A percentile compares a stretch with the other conserved stretches of the same genome.
These are phyloP conservation scores for Chloroceryle inda DNA, from an alignment of 2,797 vertebrate species.

Conservation along the genomic window DNA sequence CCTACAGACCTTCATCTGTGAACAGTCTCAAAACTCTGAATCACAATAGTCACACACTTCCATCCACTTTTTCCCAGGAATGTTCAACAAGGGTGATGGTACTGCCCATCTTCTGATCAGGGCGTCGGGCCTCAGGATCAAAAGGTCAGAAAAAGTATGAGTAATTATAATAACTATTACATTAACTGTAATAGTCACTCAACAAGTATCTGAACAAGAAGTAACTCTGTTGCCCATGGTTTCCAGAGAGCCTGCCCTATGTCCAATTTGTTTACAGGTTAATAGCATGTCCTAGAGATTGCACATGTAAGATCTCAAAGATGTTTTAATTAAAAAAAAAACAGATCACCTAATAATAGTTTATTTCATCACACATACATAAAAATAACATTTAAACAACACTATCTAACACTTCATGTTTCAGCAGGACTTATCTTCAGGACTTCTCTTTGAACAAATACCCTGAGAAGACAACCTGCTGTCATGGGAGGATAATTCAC, in stretches of 20 bases:
- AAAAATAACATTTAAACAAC: neutral
- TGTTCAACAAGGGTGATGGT: neutral
- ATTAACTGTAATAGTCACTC: neutral
- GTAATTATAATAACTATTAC: neutral
- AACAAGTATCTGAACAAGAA: neutral
- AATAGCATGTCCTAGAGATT: neutral
- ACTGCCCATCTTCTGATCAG: neutral
- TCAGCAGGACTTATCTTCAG: neutral
- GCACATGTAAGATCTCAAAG: neutral
- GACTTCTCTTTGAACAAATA: neutral
- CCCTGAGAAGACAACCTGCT: neutral
- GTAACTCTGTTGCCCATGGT: neutral
- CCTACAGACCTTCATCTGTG: neutral
- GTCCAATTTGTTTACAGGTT: neutral
- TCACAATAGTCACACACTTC: neutral
- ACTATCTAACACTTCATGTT: neutral
- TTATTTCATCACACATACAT: neutral
- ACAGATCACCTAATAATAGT: neutral
- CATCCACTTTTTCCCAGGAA: neutral
- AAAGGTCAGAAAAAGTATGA: neutral
- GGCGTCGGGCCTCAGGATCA: neutral
- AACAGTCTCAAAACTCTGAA: neutral
- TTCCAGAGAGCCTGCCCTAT: neutral
- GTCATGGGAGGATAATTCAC: conserved; percentile 11
- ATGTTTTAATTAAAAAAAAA: neutral